Conservation (phyloP, 2,888 invertebrate species). For the Sphinx pinastri region DNA sequence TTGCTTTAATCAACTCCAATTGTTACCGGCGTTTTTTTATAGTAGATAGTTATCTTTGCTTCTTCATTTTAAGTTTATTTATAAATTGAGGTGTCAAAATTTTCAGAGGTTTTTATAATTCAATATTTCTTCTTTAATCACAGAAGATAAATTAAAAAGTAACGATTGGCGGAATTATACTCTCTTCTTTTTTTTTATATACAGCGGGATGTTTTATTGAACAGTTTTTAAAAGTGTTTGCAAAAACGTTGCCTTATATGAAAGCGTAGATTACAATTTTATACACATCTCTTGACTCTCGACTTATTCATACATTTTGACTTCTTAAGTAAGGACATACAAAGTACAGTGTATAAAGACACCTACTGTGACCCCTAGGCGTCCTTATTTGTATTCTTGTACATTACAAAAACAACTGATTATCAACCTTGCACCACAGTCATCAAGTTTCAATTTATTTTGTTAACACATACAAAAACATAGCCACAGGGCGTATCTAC, state of each 20-base stretch:
- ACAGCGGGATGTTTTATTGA: neutral
- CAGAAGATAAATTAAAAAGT: neutral
- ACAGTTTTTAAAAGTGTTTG: neutral
- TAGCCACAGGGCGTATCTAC: slow-evolving; percentile 83
- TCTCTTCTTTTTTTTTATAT: neutral
- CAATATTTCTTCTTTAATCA: neutral
- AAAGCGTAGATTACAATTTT: slow-evolving; percentile 4
- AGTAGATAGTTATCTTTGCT: slow-evolving; percentile 23
- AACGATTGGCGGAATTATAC: neutral
- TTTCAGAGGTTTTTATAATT: neutral
- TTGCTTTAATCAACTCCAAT: slow-evolving; percentile 58
- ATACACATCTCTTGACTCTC: slow-evolving; percentile 22
- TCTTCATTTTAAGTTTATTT: neutral
- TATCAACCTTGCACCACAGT: slow-evolving; percentile 35
- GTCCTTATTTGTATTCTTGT: slow-evolving; percentile 60
- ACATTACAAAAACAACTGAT: slow-evolving; percentile 31
- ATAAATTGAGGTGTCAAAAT: neutral
- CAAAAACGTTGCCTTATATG: neutral
- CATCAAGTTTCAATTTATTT: slow-evolving; percentile 38
- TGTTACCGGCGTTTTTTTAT: slow-evolving; percentile 39
- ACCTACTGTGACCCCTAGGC: slow-evolving; percentile 78
- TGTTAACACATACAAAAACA: slow-evolving; percentile 40
- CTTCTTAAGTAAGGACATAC: slow-evolving; percentile 62
- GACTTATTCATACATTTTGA: slow-evolving; percentile 48
- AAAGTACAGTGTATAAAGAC: slow-evolving; percentile 63